Percentiles rank a stretch among this genome's conserved stretches.
phyloP scores from a whole-genome alignment of 2,888 invertebrate species.

The Thysanoteuthis rhombus region DNA sequence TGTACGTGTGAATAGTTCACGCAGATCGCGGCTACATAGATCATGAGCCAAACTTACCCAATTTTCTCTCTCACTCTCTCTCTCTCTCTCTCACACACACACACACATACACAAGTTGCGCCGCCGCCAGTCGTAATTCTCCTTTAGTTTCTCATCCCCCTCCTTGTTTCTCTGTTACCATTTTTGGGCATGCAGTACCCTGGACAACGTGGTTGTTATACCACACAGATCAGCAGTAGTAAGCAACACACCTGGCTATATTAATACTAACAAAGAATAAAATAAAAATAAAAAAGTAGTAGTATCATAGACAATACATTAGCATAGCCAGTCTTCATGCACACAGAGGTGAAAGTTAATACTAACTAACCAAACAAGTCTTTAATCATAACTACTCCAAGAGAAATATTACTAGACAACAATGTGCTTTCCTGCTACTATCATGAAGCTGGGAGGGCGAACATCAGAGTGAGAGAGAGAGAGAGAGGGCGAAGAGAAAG shows the following conservation, averaged over 20 bases:
- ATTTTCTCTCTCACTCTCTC: too few species aligned
- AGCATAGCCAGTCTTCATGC: too few species aligned
- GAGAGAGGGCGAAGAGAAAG: not conserved
- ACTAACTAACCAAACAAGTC: not conserved
- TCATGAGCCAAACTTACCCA: not conserved
- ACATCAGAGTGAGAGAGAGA: not conserved
- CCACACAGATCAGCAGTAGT: slow-evolving; percentile 20
- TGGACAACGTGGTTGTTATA: slow-evolving; percentile 34
- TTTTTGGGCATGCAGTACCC: slow-evolving; percentile 49
- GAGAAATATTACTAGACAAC: not conserved
- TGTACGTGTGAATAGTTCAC: not conserved
- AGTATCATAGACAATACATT: too few species aligned
- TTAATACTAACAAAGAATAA: not conserved
- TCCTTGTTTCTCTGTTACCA: slow-evolving; percentile 41
- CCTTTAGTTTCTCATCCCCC: not conserved
- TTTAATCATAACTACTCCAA: not conserved
- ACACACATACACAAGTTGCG: not conserved
- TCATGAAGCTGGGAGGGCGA: not conserved
- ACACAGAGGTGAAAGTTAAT: not conserved
- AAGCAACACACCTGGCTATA: not conserved
- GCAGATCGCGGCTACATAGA: not conserved
- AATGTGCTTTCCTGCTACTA: too few species aligned
- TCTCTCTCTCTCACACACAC: not conserved
- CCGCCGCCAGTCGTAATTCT: not conserved
- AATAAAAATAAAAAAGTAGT: too few species aligned